Base-by-base conservation (phyloP, 2,888 invertebrate genomes). In the Venustoraphidia nigricollis region DNA sequence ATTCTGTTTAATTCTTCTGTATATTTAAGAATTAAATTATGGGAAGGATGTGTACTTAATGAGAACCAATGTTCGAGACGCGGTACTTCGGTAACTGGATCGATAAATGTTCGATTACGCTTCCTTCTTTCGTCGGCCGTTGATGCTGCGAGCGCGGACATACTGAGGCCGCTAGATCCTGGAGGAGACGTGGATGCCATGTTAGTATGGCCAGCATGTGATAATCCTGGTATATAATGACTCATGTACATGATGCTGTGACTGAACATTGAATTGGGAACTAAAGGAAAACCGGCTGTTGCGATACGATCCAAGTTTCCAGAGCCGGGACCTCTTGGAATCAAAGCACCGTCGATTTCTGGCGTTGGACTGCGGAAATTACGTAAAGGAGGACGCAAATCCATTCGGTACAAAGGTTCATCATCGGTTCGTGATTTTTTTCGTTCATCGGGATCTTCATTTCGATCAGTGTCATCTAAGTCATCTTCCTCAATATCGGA, bases 41-140 rank as follows among this genome's bases (percentile, higher is more conserved):
- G 96, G 57, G 95, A 93, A 38, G 98, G 98, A 70, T 98, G 97
- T 36, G 97, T 97, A 68, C 97, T 97, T 69, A 93, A 83, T 35
- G 87, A 83, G 68, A 96, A 97, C 95, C 96, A 96, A 62, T 91
- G 88, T 64, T 92, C 92, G 53, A 92, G 71, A 53, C 90, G 80
- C 14, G 92, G 92, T 49, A 98, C 94, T 71, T 98, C 98, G 11
- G 95, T 93, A 17, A 97, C 91, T 0, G 98, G 98, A 70, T 98
- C 98, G 60, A 98, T 98, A 70, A 98, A 98, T 40, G 98, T 96
- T 56, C 98, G 81, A 66, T 96, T 97, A 41, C 98, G 80, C 66
- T 95, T 93, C 54, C 94, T 80, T 37, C 92, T 76, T 62, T 93
- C 92, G 59, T 92, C 91, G n/a, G 78, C 81, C 13, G 77, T 71